Base-by-base conservation (phyloP, 2,797 vertebrate species). In the Notoglanidium macrostoma region DNA sequence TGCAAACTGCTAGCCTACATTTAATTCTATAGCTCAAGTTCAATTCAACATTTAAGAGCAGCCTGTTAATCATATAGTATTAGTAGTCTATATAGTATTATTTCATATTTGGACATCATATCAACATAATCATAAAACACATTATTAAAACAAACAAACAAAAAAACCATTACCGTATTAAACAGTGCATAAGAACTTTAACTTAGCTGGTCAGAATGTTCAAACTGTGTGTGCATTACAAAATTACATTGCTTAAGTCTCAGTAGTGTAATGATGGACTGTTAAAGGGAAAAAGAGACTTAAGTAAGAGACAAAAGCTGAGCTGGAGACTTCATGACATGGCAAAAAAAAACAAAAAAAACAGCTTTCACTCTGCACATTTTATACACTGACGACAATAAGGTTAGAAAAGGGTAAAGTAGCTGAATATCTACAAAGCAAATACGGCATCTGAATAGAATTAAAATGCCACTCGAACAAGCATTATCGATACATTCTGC, bases 221-320 rank as follows among this genome's bases (percentile, higher is more conserved):
- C 73, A 51, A 12, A 9, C 26, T 76, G 76, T 23, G 74, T 40
- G 35, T 49, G 74, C n/a, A 17, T 54, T 54, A 54, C n/a, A 32
- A 10, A 32, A 35, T 21, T 23, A 3, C 54, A 59, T 5, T 40
- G 55, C 19, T 79, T 11, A 57, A 15, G 57, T n/a, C 26, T 68
- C 10, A 51, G 59, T 1, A n/a, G 12, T 81, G 11, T 26, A 44
- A 80, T 72, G 63, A 19, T 21, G 57, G 5, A 82, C 49, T 29
- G 23, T 63, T 23, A 32, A 77, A 35, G 19, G 23, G 19, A 6
- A 3, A 15, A 59, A 0, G 4, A 40, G 29, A 3, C 32, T 21
- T 54, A 26, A 59, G 40, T 15, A 46, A 63, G 5, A 46, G 44
- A 49, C 79, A 81, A 81, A 81, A 81, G 77, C 59, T 82, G 40